Conservation (phyloP, 2,113 vertebrate species). For the Heteronetta atricapilla region DNA sequence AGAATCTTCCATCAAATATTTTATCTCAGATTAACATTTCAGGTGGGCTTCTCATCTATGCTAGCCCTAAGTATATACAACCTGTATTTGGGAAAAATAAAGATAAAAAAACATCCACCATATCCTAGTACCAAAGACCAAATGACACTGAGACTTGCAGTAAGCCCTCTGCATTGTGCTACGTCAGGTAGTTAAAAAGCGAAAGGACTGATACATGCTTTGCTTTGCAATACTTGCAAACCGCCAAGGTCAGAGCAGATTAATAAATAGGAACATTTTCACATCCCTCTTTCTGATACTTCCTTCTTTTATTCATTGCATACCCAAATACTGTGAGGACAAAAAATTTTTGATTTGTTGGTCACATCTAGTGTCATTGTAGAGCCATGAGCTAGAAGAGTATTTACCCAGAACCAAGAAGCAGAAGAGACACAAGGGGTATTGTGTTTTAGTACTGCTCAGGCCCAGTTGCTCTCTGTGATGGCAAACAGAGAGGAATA, state of each 20-base stretch:
- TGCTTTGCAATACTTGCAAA: background rate
- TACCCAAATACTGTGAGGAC: too few species aligned
- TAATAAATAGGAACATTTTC: background rate
- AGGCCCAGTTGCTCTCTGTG: background rate
- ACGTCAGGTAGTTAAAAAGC: background rate
- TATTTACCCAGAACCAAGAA: background rate
- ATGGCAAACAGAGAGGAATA: background rate
- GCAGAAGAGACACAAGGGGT: background rate
- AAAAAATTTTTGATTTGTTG: background rate
- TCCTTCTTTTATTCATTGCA: background rate
- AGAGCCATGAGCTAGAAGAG: background rate
- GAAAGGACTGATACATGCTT: background rate
- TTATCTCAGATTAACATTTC: background rate
- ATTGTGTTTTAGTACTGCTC: background rate
- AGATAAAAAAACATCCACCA: background rate
- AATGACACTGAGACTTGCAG: background rate
- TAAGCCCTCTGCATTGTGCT: background rate
- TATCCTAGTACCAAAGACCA: background rate
- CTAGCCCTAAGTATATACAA: background rate
- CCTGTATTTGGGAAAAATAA: background rate
- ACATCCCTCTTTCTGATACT: background rate
- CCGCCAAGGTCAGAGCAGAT: background rate
- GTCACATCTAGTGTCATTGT: background rate
- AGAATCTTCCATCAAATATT: background rate
- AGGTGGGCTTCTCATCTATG: background rate